phyloP scores from a whole-genome alignment of 2,888 invertebrate species.

The Synanthedon myopaeformis region DNA sequence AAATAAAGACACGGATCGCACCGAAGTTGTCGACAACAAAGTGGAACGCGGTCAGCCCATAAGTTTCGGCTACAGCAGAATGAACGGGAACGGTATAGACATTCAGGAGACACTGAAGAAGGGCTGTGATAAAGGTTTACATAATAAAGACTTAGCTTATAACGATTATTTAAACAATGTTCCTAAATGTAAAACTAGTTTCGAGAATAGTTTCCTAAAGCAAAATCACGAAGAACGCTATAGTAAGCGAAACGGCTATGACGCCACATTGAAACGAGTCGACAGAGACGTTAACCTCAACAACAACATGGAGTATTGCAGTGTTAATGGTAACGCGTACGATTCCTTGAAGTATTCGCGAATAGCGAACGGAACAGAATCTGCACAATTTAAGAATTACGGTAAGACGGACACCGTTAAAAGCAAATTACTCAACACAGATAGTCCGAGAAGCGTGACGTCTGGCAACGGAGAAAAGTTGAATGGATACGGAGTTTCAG shows the following conservation, averaged over 20 bases:
- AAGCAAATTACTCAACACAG: conserved; percentile 62
- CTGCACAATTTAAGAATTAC: conserved; percentile 63
- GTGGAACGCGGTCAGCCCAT: conserved; percentile 41
- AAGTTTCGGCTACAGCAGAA: conserved; percentile 46
- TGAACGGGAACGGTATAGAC: conserved; percentile 53
- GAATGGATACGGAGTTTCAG: conserved; percentile 45
- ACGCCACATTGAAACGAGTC: conserved; percentile 42
- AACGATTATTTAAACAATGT: conserved; percentile 63
- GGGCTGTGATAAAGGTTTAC: conserved; percentile 67
- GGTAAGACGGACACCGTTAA: conserved; percentile 63
- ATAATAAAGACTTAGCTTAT: conserved; percentile 59
- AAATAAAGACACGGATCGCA: conserved; percentile 48
- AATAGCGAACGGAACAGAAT: conserved; percentile 63
- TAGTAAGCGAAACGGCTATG: conserved; percentile 58
- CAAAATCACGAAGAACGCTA: conserved; percentile 59
- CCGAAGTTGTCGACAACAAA: conserved; percentile 39
- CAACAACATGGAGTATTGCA: conserved; percentile 55
- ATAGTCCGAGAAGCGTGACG: conserved; percentile 62
- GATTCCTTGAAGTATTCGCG: conserved; percentile 68
- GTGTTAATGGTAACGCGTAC: conserved; percentile 57
- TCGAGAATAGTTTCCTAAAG: conserved; percentile 63
- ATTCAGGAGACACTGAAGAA: conserved; percentile 63
- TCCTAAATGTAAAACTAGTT: conserved; percentile 68
- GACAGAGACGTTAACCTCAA: conserved; percentile 59
- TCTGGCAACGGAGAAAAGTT: conserved; percentile 60